Conservation (phyloP, 53 echinoderm and acorn worm species). For the Henricia sp. region DNA sequence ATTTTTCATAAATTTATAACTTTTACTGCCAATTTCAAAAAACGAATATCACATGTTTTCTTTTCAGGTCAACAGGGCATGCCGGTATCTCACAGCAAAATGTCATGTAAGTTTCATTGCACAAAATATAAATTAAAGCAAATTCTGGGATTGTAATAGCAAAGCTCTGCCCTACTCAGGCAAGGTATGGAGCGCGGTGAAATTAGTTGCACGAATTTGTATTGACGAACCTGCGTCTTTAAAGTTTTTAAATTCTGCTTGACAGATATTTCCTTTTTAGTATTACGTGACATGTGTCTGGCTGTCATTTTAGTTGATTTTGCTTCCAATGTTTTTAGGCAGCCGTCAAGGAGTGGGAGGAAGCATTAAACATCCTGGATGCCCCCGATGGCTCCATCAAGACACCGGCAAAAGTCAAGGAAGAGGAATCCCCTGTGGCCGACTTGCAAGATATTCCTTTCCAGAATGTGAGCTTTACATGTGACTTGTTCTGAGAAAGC, state of each 20-base stretch:
- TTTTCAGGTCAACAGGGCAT: constrained; percentile 73
- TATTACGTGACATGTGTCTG: no score
- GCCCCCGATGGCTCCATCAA: constrained; percentile 72
- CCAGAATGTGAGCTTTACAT: constrained; percentile 68
- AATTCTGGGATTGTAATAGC: background rate
- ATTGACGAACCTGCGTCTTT: no score
- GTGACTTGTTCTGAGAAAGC: background rate
- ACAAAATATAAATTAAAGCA: background rate
- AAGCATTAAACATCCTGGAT: constrained; percentile 86
- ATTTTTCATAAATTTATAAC: background rate
- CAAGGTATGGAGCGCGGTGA: no score
- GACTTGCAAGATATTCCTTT: constrained; percentile 69
- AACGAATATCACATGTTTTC: no score
- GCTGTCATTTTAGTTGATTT: no score
- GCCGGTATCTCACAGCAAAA: constrained; percentile 85
- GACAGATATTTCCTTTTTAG: no score
- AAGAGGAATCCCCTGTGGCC: constrained; percentile 59
- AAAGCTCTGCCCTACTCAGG: no score
- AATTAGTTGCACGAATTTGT: no score
- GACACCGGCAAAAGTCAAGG: constrained; percentile 69
- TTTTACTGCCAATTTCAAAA: no score
- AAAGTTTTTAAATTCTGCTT: no score
- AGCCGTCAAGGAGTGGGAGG: constrained; percentile 87
- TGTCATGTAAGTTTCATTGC: constrained; percentile 78
- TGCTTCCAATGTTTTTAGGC: constrained; percentile 44